Conservation (phyloP, 2,888 invertebrate species). For the Mythimna loreyi region DNA sequence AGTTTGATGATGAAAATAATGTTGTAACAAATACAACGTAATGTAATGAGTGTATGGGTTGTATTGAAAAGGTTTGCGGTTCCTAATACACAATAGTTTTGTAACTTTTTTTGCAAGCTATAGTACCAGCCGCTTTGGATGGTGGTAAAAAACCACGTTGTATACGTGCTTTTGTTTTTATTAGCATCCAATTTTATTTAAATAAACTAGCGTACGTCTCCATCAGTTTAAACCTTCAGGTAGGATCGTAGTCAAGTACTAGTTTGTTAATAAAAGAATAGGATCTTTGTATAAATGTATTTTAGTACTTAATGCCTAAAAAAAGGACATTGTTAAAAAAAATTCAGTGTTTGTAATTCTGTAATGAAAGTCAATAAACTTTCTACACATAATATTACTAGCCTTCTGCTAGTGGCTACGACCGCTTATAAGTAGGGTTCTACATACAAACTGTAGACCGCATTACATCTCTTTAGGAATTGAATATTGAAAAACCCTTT, state of each 20-base stretch:
- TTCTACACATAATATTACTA: background rate
- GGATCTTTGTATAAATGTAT: too few species aligned
- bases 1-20: conserved; percentile 14
- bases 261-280: too few species aligned
- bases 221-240: too few species aligned
- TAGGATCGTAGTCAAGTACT: too few species aligned
- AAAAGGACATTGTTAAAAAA: background rate
- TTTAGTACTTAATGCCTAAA: background rate
- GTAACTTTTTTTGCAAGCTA: background rate
- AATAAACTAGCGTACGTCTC: too few species aligned
- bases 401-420: too few species aligned
- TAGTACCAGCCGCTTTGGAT: too few species aligned
- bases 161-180: background rate
- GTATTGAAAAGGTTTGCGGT: conserved; percentile 14
- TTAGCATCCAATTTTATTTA: background rate
- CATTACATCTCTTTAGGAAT: too few species aligned
- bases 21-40: conserved; percentile 15
- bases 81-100: background rate
- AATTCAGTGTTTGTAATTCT: background rate
- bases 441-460: too few species aligned
- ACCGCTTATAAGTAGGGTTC: too few species aligned
- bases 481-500: too few species aligned
- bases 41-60: conserved; percentile 3
- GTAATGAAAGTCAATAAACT: background rate
- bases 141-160: too few species aligned